A percentile compares a stretch with the other conserved stretches of the same genome.
These are phyloP conservation scores for Hirundichthys speculiger DNA, from an alignment of 2,113 vertebrate species.

Conservation along the genomic window DNA sequence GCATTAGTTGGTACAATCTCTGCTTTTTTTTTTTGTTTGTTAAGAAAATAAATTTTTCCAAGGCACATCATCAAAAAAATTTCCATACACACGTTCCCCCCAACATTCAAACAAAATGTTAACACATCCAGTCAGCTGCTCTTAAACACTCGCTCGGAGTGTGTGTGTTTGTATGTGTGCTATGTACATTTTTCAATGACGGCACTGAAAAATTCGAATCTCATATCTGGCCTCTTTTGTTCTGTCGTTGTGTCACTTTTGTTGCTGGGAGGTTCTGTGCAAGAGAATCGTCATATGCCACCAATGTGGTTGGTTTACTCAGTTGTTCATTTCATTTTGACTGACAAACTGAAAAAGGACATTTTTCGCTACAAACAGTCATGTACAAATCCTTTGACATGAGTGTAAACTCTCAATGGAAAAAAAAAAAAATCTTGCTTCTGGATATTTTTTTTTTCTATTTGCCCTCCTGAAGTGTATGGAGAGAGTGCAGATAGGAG, in stretches of 20 bases:
- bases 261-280: constrained; percentile 85
- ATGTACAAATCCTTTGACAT: constrained; percentile 74
- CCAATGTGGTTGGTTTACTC: constrained; percentile 71
- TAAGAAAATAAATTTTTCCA: constrained; percentile 65
- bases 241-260: constrained; percentile 17
- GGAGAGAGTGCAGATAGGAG: constrained; percentile 77
- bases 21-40: constrained; percentile 11
- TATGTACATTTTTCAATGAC: constrained; percentile 52
- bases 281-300: constrained; percentile 75
- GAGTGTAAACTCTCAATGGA: constrained; percentile 79
- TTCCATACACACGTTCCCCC: constrained; percentile 46
- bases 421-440: constrained; percentile 31
- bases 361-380: constrained; percentile 83
- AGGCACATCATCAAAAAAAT: constrained; percentile 74
- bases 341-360: constrained; percentile 79
- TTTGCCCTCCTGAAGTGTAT: constrained; percentile 72
- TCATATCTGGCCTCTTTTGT: constrained; percentile 55
- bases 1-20: constrained; percentile 53
- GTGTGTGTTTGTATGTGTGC: constrained; percentile 19
- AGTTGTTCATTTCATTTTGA: constrained; percentile 81
- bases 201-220: constrained; percentile 62
- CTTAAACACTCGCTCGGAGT: constrained; percentile 11
- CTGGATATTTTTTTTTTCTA: constrained; percentile 16
- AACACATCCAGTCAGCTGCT: constrained; percentile 22
- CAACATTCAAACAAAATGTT: constrained; percentile 39